Base-by-base conservation (phyloP, 2,888 invertebrate genomes). In the Scrobipalpa atriplicella region DNA sequence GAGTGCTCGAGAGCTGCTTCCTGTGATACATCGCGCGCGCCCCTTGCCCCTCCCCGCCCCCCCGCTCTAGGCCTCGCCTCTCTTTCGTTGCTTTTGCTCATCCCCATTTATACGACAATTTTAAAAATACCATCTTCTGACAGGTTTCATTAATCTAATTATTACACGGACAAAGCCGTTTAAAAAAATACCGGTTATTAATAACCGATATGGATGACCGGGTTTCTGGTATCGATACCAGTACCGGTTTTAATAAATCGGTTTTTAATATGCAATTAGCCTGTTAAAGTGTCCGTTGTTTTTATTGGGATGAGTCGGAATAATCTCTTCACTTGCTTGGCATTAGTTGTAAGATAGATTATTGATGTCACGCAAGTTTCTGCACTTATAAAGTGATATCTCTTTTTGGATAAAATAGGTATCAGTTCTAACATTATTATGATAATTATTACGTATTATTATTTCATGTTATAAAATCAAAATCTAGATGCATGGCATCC, bases 21-120 rank as follows among this genome's bases (percentile, higher is more conserved):
- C 84, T 84, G 87, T 84, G 85, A 84, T 83, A 83, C 78, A 71
- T 75, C 80, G 78, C 78, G 65, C 70, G 74, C 69, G 72, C 69
- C 62, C 70, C 65, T 70, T 69, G 73, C 73, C 61, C 65, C 62
- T 41, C 64, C 61, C 68, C 62, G 69, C 66, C 63, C 51, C 56
- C 62, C 66, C 47, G 29, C 29, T 29, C 29, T 29, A 47, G 16
- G 47, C 47, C 47, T 47, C 47, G 47, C 47, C 47, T 47, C 3
- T 16, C 47, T 47, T 16, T 16, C n/a, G 47, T 47, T 47, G n/a
- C n/a, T 47, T 47, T 47, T 47, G n/a, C 47, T 47, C 47, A 47
- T 47, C 47, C 47, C 47, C n/a, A 3, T 16, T 16, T 47, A 47
- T 47, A 47, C n/a, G n/a, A n/a, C n/a, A 47, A 47, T 3, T 29